Base-by-base conservation (phyloP, 2,888 invertebrate species). In the Melitaea athalia region DNA sequence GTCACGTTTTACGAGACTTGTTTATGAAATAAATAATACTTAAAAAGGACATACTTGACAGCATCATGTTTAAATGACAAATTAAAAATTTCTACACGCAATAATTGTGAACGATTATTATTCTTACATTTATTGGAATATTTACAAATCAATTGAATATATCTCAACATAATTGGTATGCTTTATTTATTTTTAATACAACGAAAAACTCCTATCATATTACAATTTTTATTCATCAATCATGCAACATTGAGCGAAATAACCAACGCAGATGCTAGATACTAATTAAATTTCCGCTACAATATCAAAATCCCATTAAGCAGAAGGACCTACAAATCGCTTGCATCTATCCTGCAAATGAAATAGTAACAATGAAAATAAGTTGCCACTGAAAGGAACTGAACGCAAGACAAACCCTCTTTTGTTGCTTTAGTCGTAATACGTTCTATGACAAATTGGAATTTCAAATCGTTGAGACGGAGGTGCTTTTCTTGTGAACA, bases 401-500 rank as follows among this genome's bases (percentile, higher is more conserved):
- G 74, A 75, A 72, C 74, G 75, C 74, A 73, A 69, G 77, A 76
- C 75, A 76, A 76, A 71, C 75, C 70, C 73, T 74, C 82, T 79
- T 83, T 86, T 85, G 85, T 87, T 79, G 74, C 74, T 74, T 76
- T 75, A 69, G 72, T 73, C 78, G 81, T 85, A 85, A 85, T 87
- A 84, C 81, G 81, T 85, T 84, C 80, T 85, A 85, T 86, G 86
- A 88, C 86, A 88, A 88, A 88, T 88, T 87, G 86, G 78, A 84
- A 83, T 79, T 83, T 83, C 81, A 81, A 82, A 79, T 79, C 77
- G 75, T 72, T 68, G 74, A 75, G 85, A 84, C 86, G 79, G 79
- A 74, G 72, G 73, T 68, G 70, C 75, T 74, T 74, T 77, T 79
- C 77, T 75, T 74, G 65, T 71, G 76, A 72, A 74, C 71, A 74